Base-by-base conservation (phyloP, 2,888 invertebrate genomes). In the Tipula vernalis region DNA sequence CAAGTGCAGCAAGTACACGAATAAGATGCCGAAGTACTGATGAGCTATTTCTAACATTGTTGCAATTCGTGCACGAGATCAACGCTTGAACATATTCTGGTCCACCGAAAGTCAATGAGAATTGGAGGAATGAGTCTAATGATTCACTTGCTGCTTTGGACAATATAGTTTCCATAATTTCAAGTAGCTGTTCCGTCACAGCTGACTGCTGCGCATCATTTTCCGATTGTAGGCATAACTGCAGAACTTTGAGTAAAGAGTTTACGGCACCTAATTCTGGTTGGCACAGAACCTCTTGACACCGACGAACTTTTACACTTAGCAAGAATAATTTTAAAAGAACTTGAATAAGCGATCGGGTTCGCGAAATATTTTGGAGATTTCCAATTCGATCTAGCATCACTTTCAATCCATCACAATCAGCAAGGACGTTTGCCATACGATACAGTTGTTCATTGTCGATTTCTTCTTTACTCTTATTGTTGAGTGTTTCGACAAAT, bases 401-500 rank as follows among this genome's bases (percentile, higher is more conserved):
- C 5, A 96, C 95, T 91, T 96, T 94, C 39, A 94, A 90, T 0
- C 94, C 94, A 88, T 94, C 96, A 91, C 96, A 96, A 88, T 96
- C 95, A 1, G 95, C 95, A 89, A 98, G 92, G 0, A 97, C 96
- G 90, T 95, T 96, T 0, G 97, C 97, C 96, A 97, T 96, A 90
- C 95, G 95, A 91, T 97, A 99, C 0, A 98, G 95, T 90, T 98
- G 97, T 90, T 99, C 99, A 89, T 98, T 98, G 90, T 99, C 98
- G 1, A 98, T 96, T 3, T 95, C 93, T 89, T 95, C 97, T 92
- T 94, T 97, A 90, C 95, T 96, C 91, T 95, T 98, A 89, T 95
- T 95, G 88, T 96, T 97, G 47, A 99, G 93, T 0, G 97, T 97
- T 92, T 99, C 98, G 12, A 99, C 97, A 91, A 99, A 99, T 92